Conservation (phyloP, 2,888 invertebrate genomes). For the Ormyrus pomaceus region DNA sequence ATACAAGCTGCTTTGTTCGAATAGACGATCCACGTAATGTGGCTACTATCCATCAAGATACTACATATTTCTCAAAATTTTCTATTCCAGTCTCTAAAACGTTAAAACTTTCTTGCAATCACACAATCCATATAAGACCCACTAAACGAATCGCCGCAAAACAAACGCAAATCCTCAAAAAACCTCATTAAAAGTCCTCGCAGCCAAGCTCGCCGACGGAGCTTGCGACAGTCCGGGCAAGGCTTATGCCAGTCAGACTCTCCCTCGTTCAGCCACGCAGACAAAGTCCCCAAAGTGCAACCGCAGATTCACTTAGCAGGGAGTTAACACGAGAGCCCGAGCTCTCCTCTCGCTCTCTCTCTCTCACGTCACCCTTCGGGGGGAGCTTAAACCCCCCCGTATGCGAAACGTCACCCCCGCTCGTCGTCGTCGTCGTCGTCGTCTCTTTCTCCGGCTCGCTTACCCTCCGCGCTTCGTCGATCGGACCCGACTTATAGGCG, state of each 20-base stretch:
- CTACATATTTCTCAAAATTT: no score
- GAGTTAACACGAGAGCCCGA: slow-evolving; percentile 64
- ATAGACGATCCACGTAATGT: no score
- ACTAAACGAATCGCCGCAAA: no score
- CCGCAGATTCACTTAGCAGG: slow-evolving; percentile 70
- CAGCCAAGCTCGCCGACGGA: background rate
- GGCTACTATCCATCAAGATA: no score
- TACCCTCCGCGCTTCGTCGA: slow-evolving; percentile 40
- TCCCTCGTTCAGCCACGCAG: slow-evolving; percentile 28
- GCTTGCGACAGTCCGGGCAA: no score
- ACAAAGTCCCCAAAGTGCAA: slow-evolving; percentile 64
- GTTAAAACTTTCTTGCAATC: no score
- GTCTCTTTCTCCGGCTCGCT: background rate
- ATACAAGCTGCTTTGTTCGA: no score
- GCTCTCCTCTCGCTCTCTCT: background rate
- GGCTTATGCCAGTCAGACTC: background rate
- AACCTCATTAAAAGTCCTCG: slow-evolving; percentile 11
- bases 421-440: background rate
- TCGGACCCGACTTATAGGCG: slow-evolving; percentile 35
- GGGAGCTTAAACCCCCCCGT: slow-evolving; percentile 1
- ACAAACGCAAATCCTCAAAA: slow-evolving; percentile 2
- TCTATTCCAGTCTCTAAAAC: no score
- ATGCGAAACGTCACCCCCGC: slow-evolving; percentile 14
- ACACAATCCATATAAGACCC: no score
- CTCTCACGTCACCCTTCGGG: slow-evolving; percentile 16